These are phyloP conservation scores for Julus scandinavius DNA, from an alignment of 2,888 invertebrate genomes.

Conservation along the genomic window DNA sequence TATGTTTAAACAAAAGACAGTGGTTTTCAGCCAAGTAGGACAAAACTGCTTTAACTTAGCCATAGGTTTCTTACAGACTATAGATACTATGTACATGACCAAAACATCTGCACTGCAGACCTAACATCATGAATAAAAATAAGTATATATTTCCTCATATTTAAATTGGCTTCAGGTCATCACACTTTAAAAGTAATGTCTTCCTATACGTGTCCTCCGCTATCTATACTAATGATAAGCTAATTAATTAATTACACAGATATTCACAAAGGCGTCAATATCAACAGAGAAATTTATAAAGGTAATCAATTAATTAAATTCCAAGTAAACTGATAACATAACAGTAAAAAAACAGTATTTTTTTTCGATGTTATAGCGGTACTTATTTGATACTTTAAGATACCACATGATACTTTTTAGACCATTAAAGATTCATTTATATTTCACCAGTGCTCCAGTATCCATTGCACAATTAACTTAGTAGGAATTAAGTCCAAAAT, in stretches of 20 bases:
- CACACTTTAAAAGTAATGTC: not conserved
- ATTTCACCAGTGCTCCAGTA: too few species aligned
- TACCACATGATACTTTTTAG: too few species aligned
- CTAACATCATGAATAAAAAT: not conserved
- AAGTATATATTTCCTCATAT: not conserved
- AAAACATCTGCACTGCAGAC: not conserved
- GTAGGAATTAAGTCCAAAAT: too few species aligned
- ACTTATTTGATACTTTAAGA: too few species aligned
- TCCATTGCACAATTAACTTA: too few species aligned
- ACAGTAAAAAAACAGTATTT: too few species aligned
- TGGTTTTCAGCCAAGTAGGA: not conserved
- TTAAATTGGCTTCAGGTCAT: not conserved
- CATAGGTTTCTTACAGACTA: not conserved
- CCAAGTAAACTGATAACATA: too few species aligned
- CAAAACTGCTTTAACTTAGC: not conserved
- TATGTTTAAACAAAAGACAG: conserved; percentile 3
- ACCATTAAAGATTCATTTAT: too few species aligned
- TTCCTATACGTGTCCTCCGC: not conserved
- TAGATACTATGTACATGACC: not conserved
- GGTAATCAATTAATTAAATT: not conserved
- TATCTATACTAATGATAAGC: not conserved
- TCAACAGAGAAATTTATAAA: not conserved
- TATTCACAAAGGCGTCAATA: not conserved
- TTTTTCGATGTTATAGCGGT: too few species aligned
- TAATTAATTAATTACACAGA: not conserved